These are phyloP conservation scores for Eudasyphora cyanicolor DNA, from an alignment of 2,888 invertebrate species.

Conservation along the genomic window DNA sequence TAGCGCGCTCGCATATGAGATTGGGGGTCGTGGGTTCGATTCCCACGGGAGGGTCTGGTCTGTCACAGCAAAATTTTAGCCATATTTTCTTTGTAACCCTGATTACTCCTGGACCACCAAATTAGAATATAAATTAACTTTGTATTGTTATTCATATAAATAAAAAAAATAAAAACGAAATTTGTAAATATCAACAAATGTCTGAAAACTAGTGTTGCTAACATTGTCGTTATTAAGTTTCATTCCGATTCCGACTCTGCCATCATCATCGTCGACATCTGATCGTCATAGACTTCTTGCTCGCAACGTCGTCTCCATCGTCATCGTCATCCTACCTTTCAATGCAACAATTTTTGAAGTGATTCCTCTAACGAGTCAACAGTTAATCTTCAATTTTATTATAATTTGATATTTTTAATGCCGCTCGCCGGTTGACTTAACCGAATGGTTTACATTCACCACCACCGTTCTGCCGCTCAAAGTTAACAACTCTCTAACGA, in stretches of 20 bases:
- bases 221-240: slow-evolving; percentile 14
- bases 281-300: too few species aligned
- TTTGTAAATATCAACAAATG: not conserved
- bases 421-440: slow-evolving; percentile 43
- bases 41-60: too few species aligned
- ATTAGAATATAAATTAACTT: too few species aligned
- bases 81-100: too few species aligned
- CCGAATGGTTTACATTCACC: slow-evolving; percentile 19
- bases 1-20: too few species aligned
- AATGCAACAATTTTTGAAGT: slow-evolving; percentile 48
- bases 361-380: slow-evolving; percentile 67
- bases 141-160: too few species aligned
- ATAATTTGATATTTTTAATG: slow-evolving; percentile 68
- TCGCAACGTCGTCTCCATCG: not conserved
- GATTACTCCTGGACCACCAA: too few species aligned
- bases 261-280: not conserved
- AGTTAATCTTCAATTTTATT: slow-evolving; percentile 70
- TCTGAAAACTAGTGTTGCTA: not conserved
- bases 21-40: too few species aligned
- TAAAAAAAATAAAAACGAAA: too few species aligned
- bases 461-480: not conserved
- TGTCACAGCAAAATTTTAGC: too few species aligned
- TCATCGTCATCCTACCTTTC: not conserved
- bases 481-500: slow-evolving; percentile 8
- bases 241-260: not conserved